Evolutionary conservation across 2,113 vertebrate species (phyloP).

Genomic region (Microcebus lehilahytsara): DNA sequence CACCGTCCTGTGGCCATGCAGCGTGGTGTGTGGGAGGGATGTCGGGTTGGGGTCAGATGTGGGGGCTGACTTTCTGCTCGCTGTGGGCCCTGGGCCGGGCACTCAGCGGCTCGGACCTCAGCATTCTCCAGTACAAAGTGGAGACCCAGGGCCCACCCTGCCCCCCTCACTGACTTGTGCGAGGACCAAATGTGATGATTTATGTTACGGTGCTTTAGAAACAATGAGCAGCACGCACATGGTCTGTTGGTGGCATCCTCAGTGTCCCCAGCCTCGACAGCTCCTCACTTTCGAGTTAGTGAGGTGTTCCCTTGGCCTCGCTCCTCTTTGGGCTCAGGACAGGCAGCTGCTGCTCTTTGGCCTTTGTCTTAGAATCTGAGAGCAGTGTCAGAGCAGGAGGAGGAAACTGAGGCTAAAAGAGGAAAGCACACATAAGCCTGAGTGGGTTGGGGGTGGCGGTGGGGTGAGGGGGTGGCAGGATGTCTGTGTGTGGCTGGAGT

Average conservation of each 20-base stretch:
- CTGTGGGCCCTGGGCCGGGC: background rate
- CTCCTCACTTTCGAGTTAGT: background rate
- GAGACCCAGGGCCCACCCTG: background rate
- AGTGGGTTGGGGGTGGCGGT: rapidly evolving
- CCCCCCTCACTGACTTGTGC: background rate
- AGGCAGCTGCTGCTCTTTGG: background rate
- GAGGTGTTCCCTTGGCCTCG: background rate
- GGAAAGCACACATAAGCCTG: background rate
- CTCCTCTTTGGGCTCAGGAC: too few relatives aligned
- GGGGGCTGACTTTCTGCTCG: background rate
- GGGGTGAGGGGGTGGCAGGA: rapidly evolving
- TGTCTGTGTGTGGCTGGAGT: rapidly evolving
- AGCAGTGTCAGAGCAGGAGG: background rate
- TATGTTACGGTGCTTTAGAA: rapidly evolving
- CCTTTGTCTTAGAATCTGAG: background rate
- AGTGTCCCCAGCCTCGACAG: rapidly evolving
- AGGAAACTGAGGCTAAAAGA: background rate
- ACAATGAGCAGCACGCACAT: rapidly evolving
- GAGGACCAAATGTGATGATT: rapidly evolving
- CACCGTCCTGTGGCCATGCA: rapidly evolving
- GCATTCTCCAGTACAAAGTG: rapidly evolving
- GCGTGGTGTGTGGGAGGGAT: rapidly evolving
- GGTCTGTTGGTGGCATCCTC: background rate
- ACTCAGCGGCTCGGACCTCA: too few relatives aligned
- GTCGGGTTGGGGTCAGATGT: rapidly evolving